These are phyloP conservation scores for Gila robusta DNA, from an alignment of 2,797 vertebrate genomes.

Conservation along the genomic window DNA sequence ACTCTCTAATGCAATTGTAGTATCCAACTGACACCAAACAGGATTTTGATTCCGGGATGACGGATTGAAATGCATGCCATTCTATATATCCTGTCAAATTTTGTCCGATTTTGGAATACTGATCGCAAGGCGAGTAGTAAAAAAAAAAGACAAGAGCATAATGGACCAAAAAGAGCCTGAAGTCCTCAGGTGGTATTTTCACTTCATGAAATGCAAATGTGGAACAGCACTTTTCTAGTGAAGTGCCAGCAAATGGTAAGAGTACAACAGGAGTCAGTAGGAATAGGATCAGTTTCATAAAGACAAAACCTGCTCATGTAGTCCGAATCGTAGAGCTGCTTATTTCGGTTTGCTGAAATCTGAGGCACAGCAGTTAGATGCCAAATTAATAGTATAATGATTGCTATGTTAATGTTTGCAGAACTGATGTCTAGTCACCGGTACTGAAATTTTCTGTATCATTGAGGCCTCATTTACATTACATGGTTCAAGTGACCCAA, in stretches of 20 bases:
- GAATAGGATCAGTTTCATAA: not conserved
- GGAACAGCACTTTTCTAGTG: not conserved
- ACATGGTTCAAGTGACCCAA: not conserved
- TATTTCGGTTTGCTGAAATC: not conserved
- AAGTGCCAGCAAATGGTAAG: not conserved
- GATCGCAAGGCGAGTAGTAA: not conserved
- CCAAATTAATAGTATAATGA: not conserved
- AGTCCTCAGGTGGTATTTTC: constrained; percentile 8
- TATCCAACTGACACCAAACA: not conserved
- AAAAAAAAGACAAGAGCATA: not conserved
- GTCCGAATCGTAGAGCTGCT: not conserved
- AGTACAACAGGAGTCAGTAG: not conserved
- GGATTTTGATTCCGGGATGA: not conserved
- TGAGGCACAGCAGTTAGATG: not conserved
- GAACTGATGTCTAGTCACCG: not conserved
- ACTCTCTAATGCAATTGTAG: not conserved
- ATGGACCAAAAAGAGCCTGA: constrained; percentile 5
- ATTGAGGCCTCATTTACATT: not conserved
- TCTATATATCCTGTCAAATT: not conserved
- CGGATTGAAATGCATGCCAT: not conserved
- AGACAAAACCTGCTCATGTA: not conserved
- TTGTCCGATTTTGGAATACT: not conserved
- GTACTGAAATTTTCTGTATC: not conserved
- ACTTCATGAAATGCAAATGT: constrained; percentile 4
- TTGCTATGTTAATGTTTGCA: not conserved